Evolutionary conservation across 2,113 vertebrate species (phyloP).

Genomic region (Albula glossodonta): DNA sequence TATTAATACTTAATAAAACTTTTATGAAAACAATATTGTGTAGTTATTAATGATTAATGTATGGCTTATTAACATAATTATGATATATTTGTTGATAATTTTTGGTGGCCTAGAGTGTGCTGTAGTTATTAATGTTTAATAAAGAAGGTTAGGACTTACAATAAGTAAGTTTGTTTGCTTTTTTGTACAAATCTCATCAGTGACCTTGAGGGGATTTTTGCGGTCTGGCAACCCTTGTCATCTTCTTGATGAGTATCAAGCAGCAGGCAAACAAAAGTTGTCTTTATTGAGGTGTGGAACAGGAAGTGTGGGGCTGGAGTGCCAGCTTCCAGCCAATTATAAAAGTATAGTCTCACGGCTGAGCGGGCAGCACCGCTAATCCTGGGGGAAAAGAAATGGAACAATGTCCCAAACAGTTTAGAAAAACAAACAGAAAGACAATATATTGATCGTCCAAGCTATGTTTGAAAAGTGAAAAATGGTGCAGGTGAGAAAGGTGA

Average conservation of each 20-base stretch:
- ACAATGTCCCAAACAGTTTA: neutral
- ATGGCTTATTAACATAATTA: no score
- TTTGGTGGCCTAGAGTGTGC: no score
- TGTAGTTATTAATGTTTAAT: no score
- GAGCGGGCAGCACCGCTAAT: neutral
- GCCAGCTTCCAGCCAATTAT: neutral
- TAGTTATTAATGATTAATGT: no score
- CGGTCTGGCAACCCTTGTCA: neutral
- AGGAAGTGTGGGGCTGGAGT: neutral
- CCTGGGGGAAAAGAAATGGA: neutral
- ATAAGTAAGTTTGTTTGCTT: no score
- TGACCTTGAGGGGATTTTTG: neutral
- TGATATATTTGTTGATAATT: no score
- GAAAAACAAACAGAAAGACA: neutral
- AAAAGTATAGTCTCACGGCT: neutral
- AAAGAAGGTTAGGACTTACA: no score
- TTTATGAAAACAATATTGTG: no score
- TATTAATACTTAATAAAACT: no score
- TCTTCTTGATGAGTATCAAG: neutral
- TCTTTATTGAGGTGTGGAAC: neutral
- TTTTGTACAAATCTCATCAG: neutral
- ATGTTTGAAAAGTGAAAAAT: neutral
- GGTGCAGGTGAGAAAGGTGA: neutral
- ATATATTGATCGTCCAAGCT: neutral
- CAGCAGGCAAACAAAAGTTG: neutral